These are phyloP conservation scores for Poecilus cupreus DNA, from an alignment of 2,888 invertebrate species.

Conservation along the genomic window DNA sequence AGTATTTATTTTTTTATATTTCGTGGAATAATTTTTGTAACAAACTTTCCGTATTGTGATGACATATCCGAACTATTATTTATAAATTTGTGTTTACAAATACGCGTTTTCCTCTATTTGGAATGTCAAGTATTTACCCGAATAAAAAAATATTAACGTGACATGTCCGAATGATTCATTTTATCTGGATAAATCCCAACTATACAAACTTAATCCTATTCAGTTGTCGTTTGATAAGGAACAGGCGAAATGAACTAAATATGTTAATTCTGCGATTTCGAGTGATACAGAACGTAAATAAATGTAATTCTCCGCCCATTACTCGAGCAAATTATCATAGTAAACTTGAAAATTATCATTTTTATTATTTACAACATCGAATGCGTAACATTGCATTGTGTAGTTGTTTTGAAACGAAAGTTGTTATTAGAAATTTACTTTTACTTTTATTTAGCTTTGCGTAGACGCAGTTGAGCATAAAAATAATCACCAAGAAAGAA, in stretches of 20 bases:
- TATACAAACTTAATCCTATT: background rate
- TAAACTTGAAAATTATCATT: conserved; percentile 9
- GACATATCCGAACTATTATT: no score
- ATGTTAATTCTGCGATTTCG: conserved; percentile 10
- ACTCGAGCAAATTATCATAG: background rate
- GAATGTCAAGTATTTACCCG: background rate
- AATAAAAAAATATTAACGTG: background rate
- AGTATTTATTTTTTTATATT: no score
- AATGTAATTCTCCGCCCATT: background rate
- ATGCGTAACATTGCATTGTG: background rate
- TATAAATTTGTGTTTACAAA: background rate
- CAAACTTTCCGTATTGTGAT: no score
- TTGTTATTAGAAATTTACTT: conserved; percentile 25
- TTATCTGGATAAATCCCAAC: conserved; percentile 6
- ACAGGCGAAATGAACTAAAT: conserved; percentile 2
- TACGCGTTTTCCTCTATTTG: background rate
- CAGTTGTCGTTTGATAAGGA: conserved; percentile 6
- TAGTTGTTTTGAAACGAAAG: background rate
- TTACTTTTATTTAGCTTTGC: conserved; percentile 16
- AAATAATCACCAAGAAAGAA: conserved; percentile 12
- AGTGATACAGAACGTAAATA: background rate
- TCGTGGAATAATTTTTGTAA: no score
- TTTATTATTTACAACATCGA: background rate
- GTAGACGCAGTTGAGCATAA: background rate
- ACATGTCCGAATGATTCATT: background rate